Evolutionary conservation across 2,113 vertebrate species (phyloP).

Genomic region (Todiramphus saurophagus): DNA sequence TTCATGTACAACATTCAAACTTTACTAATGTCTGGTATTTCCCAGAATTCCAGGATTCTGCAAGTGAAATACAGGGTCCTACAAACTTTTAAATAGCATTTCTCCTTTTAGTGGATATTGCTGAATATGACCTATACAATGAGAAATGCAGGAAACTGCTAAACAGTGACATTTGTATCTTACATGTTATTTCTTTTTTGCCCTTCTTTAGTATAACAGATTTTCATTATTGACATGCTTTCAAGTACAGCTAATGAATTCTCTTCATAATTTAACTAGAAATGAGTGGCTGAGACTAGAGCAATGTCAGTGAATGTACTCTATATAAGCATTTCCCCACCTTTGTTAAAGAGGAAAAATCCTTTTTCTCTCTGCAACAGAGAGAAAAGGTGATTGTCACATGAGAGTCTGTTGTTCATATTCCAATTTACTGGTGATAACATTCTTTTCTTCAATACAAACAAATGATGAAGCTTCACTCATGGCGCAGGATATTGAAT

Average conservation of each 20-base stretch:
- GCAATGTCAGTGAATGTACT: not conserved
- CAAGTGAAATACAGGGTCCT: not conserved
- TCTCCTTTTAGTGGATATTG: not conserved
- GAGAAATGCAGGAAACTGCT: not conserved
- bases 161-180: not conserved
- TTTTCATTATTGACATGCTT: not conserved
- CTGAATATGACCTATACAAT: not conserved
- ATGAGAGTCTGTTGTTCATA: not conserved
- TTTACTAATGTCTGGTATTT: not conserved
- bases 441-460: not conserved
- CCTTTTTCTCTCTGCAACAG: not conserved
- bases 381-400: not conserved
- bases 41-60: not conserved
- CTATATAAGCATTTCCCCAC: not conserved
- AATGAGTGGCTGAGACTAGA: not conserved
- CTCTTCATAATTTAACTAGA: not conserved
- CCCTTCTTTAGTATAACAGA: not conserved
- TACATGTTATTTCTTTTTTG: not conserved
- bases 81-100: not conserved
- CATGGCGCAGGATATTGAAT: not conserved
- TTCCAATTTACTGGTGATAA: not conserved
- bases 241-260: not conserved
- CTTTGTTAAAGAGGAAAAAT: not conserved
- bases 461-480: not conserved
- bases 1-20: accelerated